Base-by-base conservation (phyloP, 1,140 invertebrate genomes). In the Macrotrachela quadricornifera region DNA sequence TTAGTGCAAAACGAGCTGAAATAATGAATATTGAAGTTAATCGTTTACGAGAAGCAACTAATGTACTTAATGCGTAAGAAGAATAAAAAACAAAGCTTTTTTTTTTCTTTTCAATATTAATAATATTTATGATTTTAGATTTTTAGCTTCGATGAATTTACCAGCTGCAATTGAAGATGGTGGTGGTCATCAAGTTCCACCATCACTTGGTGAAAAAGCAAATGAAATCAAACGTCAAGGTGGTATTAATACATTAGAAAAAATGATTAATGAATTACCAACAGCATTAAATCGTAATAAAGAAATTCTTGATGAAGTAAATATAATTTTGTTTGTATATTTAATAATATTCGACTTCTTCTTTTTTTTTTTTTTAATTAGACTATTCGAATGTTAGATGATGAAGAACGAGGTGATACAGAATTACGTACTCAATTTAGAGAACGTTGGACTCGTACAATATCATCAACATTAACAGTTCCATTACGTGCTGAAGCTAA, bases 81-180 rank as follows among this genome's bases (percentile, higher is more conserved):
- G 1, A 3, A 42, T 42, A 42, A 4, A 14, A 11, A 42, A 42
- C 10, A 14, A 42, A 4, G 12, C 2, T 6, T 14, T 42, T 6
- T 11, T 14, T 14, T 4, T 42, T 42, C 15, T 14, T 4, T 42
- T n/a, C n/a, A n/a, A n/a, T 42, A 42, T 15, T 42, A 4, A 4
- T 42, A 2, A 42, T 42, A 42, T 13, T 14, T 42, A 37, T 54
- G 36, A 15, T 65, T 66, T 55, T 65, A 83, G 81, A 58, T 77
- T 91, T 38, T 70, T 96, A 59, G 83, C 87, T 6, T 91, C 85
- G 50, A 73, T 97, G 47, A 96, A 95, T 75, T 75, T 99, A 56
- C 92, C 94, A 11, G 90, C 90, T 49, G 85, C 90, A n/a, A 77
- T 96, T 53, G 91, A 97, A 72, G 81, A 84, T 58, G 77, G 79